A percentile compares a stretch with the other conserved stretches of the same genome.
Evolutionary conservation across 2,888 invertebrate species (phyloP).

Genomic region (Cheilosia scutellata): DNA sequence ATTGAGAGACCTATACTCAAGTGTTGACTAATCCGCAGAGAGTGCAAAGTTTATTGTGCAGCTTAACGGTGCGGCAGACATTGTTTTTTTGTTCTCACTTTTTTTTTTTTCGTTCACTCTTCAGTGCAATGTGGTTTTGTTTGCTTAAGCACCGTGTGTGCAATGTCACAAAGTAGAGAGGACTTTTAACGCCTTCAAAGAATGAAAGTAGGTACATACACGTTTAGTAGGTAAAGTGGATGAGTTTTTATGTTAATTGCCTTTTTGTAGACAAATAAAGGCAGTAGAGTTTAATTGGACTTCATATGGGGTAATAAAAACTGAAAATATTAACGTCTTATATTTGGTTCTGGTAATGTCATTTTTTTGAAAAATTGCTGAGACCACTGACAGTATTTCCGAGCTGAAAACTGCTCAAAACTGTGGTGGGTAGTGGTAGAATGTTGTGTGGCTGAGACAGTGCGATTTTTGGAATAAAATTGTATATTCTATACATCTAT

Average conservation of each 20-base stretch:
- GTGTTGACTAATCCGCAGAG: constrained; percentile 71
- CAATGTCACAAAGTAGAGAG: constrained; percentile 58
- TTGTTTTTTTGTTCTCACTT: constrained; percentile 26
- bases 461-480: no score
- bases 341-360: no score
- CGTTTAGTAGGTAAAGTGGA: constrained; percentile 1
- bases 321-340: no score
- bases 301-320: constrained; percentile 2
- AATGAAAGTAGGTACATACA: constrained; percentile 40
- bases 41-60: constrained; percentile 71
- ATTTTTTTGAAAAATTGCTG: no score
- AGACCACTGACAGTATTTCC: no score
- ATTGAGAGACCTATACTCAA: constrained; percentile 70
- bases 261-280: neutral
- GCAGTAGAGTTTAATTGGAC: constrained; percentile 39
- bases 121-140: constrained; percentile 61
- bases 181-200: constrained; percentile 64
- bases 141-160: constrained; percentile 66
- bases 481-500: no score
- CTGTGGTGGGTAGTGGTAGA: no score
- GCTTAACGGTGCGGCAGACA: constrained; percentile 65
- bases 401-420: no score
- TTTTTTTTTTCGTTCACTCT: neutral
- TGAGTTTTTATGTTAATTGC: constrained; percentile 38
- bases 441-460: no score